phyloP scores from a whole-genome alignment of 2,888 invertebrate genomes.

The Agonopterix subpropinquella region DNA sequence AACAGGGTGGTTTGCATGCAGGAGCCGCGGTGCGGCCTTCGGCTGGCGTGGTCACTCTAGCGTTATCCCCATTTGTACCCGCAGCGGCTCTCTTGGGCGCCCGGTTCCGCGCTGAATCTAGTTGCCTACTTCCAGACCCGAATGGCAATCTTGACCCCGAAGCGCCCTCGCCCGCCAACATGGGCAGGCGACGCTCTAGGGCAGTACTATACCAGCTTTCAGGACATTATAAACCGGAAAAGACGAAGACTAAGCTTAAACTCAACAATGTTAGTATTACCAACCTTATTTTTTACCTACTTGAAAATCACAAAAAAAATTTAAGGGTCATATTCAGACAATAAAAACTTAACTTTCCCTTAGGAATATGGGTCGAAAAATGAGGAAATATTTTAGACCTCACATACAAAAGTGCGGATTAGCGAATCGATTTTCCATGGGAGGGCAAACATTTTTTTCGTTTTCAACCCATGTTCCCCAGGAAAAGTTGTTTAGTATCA shows the following conservation, averaged over 20 bases:
- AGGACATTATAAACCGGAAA: conserved; percentile 97
- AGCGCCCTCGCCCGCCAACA: conserved; percentile 89
- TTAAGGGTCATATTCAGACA: neutral
- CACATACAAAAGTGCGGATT: no score
- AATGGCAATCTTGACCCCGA: conserved; percentile 89
- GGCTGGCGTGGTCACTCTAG: conserved; percentile 77
- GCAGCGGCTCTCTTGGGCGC: conserved; percentile 88
- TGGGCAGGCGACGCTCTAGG: conserved; percentile 93
- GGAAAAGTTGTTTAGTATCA: no score
- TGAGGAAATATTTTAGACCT: no score
- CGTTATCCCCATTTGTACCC: conserved; percentile 78
- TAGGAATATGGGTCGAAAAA: no score
- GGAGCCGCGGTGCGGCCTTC: conserved; percentile 76
- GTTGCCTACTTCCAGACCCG: conserved; percentile 87
- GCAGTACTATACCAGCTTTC: conserved; percentile 97
- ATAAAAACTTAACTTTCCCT: neutral
- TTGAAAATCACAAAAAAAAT: conserved; percentile 73
- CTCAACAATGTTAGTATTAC: conserved; percentile 92
- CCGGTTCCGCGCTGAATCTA: conserved; percentile 86
- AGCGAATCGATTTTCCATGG: no score
- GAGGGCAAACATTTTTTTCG: no score
- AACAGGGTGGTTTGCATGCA: conserved; percentile 74
- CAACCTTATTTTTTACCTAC: conserved; percentile 80
- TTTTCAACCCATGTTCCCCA: no score
- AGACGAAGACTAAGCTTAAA: conserved; percentile 94